These are phyloP conservation scores for Oryzias melastigma DNA, from an alignment of 2,113 vertebrate genomes.

Conservation along the genomic window DNA sequence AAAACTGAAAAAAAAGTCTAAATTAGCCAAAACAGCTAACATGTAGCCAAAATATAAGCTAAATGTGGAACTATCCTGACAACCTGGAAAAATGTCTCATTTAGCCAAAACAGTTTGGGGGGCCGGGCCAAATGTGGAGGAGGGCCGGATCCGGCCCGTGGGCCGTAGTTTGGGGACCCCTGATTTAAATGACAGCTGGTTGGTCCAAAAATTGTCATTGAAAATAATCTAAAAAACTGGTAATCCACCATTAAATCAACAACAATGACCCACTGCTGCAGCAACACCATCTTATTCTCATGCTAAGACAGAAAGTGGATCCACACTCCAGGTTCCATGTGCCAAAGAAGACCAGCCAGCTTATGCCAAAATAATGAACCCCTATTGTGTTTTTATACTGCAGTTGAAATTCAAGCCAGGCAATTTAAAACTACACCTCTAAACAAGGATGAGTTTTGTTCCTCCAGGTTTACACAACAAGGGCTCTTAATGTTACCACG, in stretches of 20 bases:
- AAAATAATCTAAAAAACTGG: too few species aligned
- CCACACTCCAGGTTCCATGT: constrained; percentile 19
- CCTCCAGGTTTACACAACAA: constrained; percentile 4
- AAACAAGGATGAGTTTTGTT: constrained; percentile 19
- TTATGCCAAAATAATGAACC: constrained; percentile 21
- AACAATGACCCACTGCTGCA: constrained; percentile 3
- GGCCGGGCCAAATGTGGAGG: too few species aligned
- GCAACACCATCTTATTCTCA: constrained; percentile 47
- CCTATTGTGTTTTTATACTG: constrained; percentile 9
- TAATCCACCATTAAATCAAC: constrained; percentile 3
- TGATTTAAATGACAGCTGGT: background rate
- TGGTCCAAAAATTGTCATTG: too few species aligned
- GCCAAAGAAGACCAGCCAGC: constrained; percentile 26
- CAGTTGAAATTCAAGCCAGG: constrained; percentile 22
- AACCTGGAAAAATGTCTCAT: too few species aligned
- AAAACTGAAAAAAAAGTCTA: too few species aligned
- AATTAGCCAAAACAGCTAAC: too few species aligned
- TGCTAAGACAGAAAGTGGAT: constrained; percentile 22
- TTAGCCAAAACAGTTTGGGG: too few species aligned
- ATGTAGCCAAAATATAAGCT: too few species aligned
- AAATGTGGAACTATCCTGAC: too few species aligned
- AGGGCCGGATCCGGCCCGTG: too few species aligned
- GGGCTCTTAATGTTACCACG: constrained; percentile 13
- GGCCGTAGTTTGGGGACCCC: too few species aligned
- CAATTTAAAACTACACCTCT: constrained; percentile 31